Evolutionary conservation across 2,888 invertebrate genomes (phyloP).

Genomic region (Agriotes lineatus): DNA sequence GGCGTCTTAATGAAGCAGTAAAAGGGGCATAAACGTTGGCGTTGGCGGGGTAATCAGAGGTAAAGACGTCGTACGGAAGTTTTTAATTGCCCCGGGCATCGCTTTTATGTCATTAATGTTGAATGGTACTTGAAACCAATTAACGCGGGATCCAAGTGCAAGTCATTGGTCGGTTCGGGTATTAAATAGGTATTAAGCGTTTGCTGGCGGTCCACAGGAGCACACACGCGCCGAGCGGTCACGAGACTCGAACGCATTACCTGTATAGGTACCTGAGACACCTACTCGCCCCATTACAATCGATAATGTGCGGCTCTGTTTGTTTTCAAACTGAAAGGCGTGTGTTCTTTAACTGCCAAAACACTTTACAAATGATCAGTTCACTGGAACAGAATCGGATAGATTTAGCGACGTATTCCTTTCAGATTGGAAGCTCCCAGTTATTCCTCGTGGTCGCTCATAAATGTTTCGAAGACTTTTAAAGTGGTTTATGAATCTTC

Average conservation of each 20-base stretch:
- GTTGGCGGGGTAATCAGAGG: background rate
- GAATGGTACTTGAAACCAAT: conserved; percentile 28
- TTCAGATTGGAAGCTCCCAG: no score
- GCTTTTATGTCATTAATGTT: conserved; percentile 23
- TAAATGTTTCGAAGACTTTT: no score
- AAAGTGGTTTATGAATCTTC: no score
- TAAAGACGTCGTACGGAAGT: conserved; percentile 14
- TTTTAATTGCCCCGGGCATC: conserved; percentile 21
- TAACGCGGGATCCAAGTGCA: conserved; percentile 29
- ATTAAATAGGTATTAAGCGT: conserved; percentile 30
- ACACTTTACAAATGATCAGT: no score
- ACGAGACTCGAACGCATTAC: conserved; percentile 30
- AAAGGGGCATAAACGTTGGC: conserved; percentile 17
- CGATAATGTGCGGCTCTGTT: conserved; percentile 20
- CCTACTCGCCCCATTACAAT: conserved; percentile 25
- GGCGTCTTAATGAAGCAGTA: conserved; percentile 19
- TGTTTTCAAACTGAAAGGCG: conserved; percentile 16
- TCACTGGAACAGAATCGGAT: no score
- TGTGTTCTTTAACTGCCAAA: no score
- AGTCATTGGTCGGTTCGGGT: conserved; percentile 29
- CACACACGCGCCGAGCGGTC: conserved; percentile 29
- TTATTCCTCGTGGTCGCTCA: no score
- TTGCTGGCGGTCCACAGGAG: conserved; percentile 28
- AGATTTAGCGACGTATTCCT: no score
- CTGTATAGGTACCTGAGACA: conserved; percentile 16